These are phyloP conservation scores for Neodiprion virginianus DNA, from an alignment of 1,140 invertebrate species.

Conservation along the genomic window DNA sequence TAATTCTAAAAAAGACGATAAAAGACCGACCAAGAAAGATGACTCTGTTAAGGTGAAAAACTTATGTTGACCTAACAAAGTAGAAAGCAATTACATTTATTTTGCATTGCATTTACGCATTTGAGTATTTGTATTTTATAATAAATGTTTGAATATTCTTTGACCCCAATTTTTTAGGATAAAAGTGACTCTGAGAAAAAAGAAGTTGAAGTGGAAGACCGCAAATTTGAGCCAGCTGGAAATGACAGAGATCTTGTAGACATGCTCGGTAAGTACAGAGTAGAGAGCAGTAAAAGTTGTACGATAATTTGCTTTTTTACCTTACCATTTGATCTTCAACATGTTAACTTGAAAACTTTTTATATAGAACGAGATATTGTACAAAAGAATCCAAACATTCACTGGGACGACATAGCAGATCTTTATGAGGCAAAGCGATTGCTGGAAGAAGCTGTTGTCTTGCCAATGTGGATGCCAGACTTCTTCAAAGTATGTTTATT, in stretches of 20 bases:
- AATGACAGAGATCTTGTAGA: slow-evolving; percentile 95
- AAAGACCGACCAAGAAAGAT: slow-evolving; percentile 58
- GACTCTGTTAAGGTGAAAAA: slow-evolving; percentile 56
- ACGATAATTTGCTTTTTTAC: not conserved
- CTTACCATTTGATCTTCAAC: not conserved
- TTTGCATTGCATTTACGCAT: not conserved
- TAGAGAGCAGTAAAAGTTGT: not conserved
- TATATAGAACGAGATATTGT: slow-evolving; percentile 93
- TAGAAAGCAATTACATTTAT: not conserved
- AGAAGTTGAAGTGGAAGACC: slow-evolving; percentile 78
- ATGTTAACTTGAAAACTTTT: slow-evolving; percentile 1
- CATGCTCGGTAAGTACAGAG: slow-evolving; percentile 73
- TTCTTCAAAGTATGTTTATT: slow-evolving; percentile 84
- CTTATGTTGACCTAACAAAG: slow-evolving; percentile 29
- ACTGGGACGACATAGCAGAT: slow-evolving; percentile 98
- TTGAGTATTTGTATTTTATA: not conserved
- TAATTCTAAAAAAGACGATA: slow-evolving; percentile 66
- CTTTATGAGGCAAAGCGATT: slow-evolving; percentile 93
- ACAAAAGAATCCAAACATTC: slow-evolving; percentile 96
- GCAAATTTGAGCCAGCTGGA: slow-evolving; percentile 89
- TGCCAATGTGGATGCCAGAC: slow-evolving; percentile 98
- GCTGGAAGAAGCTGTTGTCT: slow-evolving; percentile 96
- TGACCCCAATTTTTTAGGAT: slow-evolving; percentile 51
- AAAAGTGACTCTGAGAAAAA: slow-evolving; percentile 71
- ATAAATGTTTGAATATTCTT: slow-evolving; percentile 22